phyloP scores from a whole-genome alignment of 2,113 vertebrate genomes.

The Albula glossodonta region DNA sequence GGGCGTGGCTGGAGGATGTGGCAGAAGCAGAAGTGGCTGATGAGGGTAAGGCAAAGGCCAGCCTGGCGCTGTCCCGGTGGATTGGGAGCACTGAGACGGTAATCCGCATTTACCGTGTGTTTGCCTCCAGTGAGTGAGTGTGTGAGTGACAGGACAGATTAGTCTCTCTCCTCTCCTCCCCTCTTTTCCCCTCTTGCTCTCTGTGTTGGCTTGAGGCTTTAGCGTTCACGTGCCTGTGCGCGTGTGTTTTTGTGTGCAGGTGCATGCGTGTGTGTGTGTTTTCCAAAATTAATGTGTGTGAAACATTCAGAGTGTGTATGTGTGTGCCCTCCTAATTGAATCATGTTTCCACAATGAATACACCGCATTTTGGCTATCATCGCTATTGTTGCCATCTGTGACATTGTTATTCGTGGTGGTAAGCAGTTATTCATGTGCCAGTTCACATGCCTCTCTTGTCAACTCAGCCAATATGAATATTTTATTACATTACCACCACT shows the following conservation, averaged over 20 bases:
- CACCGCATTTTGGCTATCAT: no score
- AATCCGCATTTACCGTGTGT: constrained; percentile 10
- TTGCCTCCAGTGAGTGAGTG: background rate
- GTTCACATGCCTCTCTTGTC: no score
- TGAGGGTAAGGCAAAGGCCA: background rate
- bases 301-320: no score
- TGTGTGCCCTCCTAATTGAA: background rate
- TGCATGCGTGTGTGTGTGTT: background rate
- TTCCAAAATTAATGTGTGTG: background rate
- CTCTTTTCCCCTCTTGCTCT: background rate
- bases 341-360: background rate
- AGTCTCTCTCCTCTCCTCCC: background rate
- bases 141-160: constrained; percentile 25
- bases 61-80: background rate
- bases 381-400: background rate
- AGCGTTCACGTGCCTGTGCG: background rate
- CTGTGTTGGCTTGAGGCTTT: background rate
- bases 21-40: background rate
- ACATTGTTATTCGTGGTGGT: background rate
- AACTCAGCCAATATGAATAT: background rate
- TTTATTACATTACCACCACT: background rate
- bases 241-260: background rate
- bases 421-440: no score
- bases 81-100: constrained; percentile 4
- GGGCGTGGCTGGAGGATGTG: background rate